These are phyloP conservation scores for Theodoxus fluviatilis DNA, from an alignment of 2,888 invertebrate species.

Conservation along the genomic window DNA sequence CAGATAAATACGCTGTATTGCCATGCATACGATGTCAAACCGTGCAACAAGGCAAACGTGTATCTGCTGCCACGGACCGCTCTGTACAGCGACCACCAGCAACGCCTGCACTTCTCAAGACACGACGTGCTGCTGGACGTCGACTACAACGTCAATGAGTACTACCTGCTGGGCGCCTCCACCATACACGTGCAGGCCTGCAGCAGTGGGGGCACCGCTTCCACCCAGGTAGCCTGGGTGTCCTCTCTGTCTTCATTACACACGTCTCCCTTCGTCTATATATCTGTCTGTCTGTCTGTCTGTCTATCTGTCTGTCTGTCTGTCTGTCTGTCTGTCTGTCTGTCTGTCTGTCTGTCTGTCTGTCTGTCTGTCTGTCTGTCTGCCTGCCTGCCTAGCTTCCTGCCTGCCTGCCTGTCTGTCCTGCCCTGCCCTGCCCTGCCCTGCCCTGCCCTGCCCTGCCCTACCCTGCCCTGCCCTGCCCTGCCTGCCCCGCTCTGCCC, in stretches of 20 bases:
- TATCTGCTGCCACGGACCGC: too few species aligned
- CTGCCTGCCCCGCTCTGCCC: background rate
- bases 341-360: constrained; percentile 16
- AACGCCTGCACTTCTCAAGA: background rate
- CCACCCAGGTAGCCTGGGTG: background rate
- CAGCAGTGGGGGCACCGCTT: background rate
- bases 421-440: background rate
- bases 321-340: background rate
- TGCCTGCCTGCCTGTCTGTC: background rate
- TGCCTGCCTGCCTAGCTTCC: background rate
- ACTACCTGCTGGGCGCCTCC: background rate
- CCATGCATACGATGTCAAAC: too few species aligned
- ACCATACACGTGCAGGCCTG: background rate
- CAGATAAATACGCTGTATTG: too few species aligned
- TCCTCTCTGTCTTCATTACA: background rate
- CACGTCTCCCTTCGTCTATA: background rate
- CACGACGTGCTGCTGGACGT: background rate
- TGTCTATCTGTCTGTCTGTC: constrained; percentile 19
- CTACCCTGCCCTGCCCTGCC: background rate
- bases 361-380: background rate
- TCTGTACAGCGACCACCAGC: background rate
- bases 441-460: background rate
- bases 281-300: background rate
- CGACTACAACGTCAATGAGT: background rate
- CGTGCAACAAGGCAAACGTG: too few species aligned